Conservation (phyloP, 2,113 vertebrate species). For the Varanus komodoensis region DNA sequence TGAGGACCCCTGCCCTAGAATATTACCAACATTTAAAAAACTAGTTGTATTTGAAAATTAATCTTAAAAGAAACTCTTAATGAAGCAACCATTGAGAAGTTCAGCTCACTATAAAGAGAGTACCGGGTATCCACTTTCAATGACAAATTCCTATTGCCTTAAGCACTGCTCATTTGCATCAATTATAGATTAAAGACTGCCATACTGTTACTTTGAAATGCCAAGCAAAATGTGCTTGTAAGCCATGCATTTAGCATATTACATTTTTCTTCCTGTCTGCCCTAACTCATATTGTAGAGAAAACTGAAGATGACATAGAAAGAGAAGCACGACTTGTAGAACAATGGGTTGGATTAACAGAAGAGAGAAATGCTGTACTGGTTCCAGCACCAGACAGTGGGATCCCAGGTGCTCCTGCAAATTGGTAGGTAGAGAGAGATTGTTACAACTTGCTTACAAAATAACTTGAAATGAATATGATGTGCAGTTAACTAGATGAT, state of each 20-base stretch:
- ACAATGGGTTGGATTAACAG: conserved; percentile 98
- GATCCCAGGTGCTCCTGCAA: conserved; percentile 93
- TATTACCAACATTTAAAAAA: no score
- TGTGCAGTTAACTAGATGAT: not conserved
- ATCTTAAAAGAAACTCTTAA: not conserved
- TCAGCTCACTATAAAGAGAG: not conserved
- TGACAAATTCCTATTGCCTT: not conserved
- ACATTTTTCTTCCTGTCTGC: not conserved
- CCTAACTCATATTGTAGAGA: conserved; percentile 78
- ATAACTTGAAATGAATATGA: not conserved
- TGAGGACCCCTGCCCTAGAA: no score
- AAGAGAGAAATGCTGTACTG: conserved; percentile 94
- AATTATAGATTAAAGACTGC: not conserved
- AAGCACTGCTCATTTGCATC: not conserved
- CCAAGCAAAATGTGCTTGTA: not conserved
- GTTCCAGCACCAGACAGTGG: conserved; percentile 94
- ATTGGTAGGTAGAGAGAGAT: conserved; percentile 81
- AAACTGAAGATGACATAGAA: conserved; percentile 92
- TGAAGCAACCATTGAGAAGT: not conserved
- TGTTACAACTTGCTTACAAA: not conserved
- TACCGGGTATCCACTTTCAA: not conserved
- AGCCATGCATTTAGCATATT: not conserved
- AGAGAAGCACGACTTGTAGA: conserved; percentile 94
- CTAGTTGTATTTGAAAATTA: not conserved
- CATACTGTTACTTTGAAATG: not conserved